Evolutionary conservation across 2,888 invertebrate species (phyloP), one percentile per base, ranked within the genome.

Genomic region (Coleophora deauratella): DNA sequence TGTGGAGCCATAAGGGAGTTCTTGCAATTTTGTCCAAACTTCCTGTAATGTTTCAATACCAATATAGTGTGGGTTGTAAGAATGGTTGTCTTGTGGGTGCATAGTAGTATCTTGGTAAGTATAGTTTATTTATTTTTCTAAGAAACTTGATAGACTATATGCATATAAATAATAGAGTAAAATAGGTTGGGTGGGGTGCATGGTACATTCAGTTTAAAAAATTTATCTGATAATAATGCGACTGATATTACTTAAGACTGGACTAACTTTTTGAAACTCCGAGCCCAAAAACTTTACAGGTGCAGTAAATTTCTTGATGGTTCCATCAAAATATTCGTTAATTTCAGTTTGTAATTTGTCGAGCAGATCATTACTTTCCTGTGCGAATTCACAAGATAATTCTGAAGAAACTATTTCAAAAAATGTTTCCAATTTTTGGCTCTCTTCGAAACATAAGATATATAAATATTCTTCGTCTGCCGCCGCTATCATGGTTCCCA

Each of bases 231-330:
- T n/a, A n/a, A n/a, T n/a, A n/a, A n/a, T n/a, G n/a, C n/a, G n/a
- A n/a, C n/a, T n/a, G n/a, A n/a, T n/a, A n/a, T n/a, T n/a, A n/a
- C n/a, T n/a, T n/a, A n/a, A n/a, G n/a, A n/a, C n/a, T n/a, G n/a
- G 21, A 46, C 43, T 28, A 50, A 82, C 85, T 66, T 77, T 76
- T 61, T 84, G 84, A 61, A 82, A 86, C 32, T 75, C 69, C 0
- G 84, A 72, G 9, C 85, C 86, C 48, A 68, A 51, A 10, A 60
- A 63, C 62, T 76, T 74, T n/a, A 82, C 45, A 8, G 79, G 74
- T 11, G 72, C 52, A 27, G 65, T 58, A 47, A 85, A 85, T 37
- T 65, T 66, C 39, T 66, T 73, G 0, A 78, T 49, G 41, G 66
- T 60, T n/a, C 76, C 75, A 13, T 60, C 48, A 46, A 79, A 74